A percentile compares a stretch with the other conserved stretches of the same genome.
These are phyloP conservation scores for Streptopelia turtur DNA, from an alignment of 2,797 vertebrate genomes.

Conservation along the genomic window DNA sequence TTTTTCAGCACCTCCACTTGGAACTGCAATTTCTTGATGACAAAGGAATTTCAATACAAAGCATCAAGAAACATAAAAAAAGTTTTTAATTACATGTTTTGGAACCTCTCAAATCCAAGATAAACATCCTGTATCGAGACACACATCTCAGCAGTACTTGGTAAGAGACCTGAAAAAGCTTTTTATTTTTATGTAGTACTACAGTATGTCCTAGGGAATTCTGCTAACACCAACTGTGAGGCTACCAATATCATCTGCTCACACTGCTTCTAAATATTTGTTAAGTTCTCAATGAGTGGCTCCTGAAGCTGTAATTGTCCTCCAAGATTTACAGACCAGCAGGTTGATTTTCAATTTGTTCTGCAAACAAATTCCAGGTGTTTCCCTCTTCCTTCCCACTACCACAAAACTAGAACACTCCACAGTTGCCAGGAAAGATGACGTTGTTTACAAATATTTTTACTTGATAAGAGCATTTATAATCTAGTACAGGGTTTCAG, in stretches of 20 bases:
- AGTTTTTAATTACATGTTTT: background rate
- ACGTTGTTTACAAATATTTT: slow-evolving; percentile 41
- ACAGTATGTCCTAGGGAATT: background rate
- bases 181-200: background rate
- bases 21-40: background rate
- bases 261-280: background rate
- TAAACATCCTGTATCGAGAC: background rate
- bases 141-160: background rate
- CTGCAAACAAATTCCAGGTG: slow-evolving; percentile 49
- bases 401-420: background rate
- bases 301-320: background rate
- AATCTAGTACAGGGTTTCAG: background rate
- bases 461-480: background rate
- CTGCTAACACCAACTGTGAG: background rate
- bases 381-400: slow-evolving; percentile 52
- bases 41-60: background rate
- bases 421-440: background rate
- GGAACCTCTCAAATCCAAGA: background rate
- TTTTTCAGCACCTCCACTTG: background rate
- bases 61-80: background rate
- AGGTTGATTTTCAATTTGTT: slow-evolving; percentile 36
- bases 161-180: background rate
- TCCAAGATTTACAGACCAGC: background rate
- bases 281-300: background rate
- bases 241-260: background rate